phyloP scores from a whole-genome alignment of 2,113 vertebrate species.

The Siphamia tubifer region DNA sequence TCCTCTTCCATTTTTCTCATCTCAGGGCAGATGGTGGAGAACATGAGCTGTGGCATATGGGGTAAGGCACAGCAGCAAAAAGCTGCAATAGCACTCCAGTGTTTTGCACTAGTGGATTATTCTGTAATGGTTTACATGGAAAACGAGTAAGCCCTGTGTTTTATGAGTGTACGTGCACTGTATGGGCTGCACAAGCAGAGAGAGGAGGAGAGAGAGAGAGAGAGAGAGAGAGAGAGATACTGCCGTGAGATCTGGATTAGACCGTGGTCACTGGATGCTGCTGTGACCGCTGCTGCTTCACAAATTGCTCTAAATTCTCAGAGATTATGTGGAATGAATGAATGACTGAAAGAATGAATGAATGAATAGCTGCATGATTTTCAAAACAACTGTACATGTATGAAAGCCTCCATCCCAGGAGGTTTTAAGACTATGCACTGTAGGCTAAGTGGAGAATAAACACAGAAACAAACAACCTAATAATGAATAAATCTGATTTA shows the following conservation, averaged over 20 bases:
- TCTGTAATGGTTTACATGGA: conserved; percentile 67
- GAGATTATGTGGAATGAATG: conserved; percentile 77
- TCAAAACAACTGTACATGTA: conserved; percentile 29
- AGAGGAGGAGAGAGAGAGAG: conserved; percentile 6
- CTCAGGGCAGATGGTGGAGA: conserved; percentile 72
- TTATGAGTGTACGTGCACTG: conserved; percentile 6
- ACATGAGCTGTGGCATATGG: conserved; percentile 54
- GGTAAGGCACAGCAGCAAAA: conserved; percentile 55
- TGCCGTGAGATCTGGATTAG: conserved; percentile 78
- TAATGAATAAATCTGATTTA: no score
- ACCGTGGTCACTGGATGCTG: conserved; percentile 56
- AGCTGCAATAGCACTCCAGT: conserved; percentile 50
- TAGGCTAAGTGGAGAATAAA: neutral
- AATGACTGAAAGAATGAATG: conserved; percentile 60
- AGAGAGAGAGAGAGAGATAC: conserved; percentile 26
- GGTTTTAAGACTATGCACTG: neutral
- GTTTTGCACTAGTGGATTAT: conserved; percentile 70
- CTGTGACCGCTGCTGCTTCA: conserved; percentile 63
- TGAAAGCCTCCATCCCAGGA: neutral
- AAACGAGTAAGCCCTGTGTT: conserved; percentile 55
- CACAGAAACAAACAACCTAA: neutral
- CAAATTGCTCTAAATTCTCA: conserved; percentile 78
- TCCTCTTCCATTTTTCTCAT: conserved; percentile 36
- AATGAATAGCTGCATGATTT: conserved; percentile 50
- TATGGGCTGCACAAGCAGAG: neutral